Percentiles rank a stretch among this genome's conserved stretches.
Evolutionary conservation across 2,797 vertebrate genomes (phyloP).

Genomic region (Gallirallus australis): DNA sequence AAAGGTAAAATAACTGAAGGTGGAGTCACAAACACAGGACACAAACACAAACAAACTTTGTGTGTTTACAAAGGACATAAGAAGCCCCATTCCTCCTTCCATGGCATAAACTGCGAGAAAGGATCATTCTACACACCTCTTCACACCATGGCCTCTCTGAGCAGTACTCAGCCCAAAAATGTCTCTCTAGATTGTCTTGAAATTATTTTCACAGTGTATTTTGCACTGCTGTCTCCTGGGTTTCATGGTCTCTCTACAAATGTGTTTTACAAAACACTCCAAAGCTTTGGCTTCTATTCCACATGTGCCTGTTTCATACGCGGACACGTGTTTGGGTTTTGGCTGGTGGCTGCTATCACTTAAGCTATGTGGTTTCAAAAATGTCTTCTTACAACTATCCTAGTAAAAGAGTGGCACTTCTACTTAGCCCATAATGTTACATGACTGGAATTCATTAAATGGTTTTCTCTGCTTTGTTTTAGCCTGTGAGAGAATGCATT

Average conservation of each 20-base stretch:
- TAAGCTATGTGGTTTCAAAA: constrained; percentile 2
- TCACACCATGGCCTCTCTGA: background rate
- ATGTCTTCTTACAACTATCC: background rate
- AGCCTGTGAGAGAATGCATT: constrained; percentile 37
- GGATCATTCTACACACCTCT: background rate
- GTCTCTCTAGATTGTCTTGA: background rate
- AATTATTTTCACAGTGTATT: background rate
- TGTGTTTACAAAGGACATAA: background rate
- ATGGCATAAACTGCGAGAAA: background rate
- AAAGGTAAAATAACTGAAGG: background rate
- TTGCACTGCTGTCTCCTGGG: background rate
- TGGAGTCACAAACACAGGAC: background rate
- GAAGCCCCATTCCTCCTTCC: background rate
- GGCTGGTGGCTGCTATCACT: constrained; percentile 28
- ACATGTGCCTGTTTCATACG: background rate
- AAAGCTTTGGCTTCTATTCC: background rate
- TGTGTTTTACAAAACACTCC: background rate
- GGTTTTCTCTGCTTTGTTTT: constrained; percentile 38
- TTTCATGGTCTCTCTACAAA: background rate
- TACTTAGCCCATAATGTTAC: background rate
- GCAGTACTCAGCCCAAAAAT: background rate
- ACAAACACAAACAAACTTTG: too few species aligned
- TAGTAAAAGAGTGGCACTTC: constrained; percentile 27
- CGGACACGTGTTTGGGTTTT: background rate
- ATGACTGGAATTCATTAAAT: constrained; percentile 44